These are phyloP conservation scores for Aphaenogaster ashmeadi DNA, from an alignment of 1,140 invertebrate species.

Conservation along the genomic window DNA sequence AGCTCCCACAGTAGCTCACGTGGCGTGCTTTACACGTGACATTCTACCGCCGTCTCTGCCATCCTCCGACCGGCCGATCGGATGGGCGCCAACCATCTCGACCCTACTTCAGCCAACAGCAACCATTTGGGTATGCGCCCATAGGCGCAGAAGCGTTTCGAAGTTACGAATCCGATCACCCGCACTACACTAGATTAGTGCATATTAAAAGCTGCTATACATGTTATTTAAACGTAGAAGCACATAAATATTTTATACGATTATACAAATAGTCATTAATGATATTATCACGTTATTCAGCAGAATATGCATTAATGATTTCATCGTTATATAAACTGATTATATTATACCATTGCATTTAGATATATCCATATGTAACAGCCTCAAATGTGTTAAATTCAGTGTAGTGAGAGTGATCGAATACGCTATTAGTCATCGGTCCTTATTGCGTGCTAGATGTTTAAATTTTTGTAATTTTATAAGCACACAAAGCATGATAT, in stretches of 20 bases:
- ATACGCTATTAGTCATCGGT: neutral
- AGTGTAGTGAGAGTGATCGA: too few relatives aligned
- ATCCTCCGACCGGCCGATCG: constrained; percentile 34
- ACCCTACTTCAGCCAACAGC: neutral
- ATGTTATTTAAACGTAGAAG: too few relatives aligned
- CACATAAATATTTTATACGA: too few relatives aligned
- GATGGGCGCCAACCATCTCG: constrained; percentile 44
- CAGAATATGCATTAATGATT: too few relatives aligned
- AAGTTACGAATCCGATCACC: neutral
- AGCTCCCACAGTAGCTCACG: constrained; percentile 70
- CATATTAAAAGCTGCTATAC: too few relatives aligned
- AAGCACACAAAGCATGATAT: neutral
- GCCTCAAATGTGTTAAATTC: too few relatives aligned
- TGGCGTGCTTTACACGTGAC: constrained; percentile 64
- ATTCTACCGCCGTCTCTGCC: constrained; percentile 39
- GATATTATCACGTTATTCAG: too few relatives aligned
- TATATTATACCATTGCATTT: too few relatives aligned
- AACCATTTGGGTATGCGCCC: constrained; percentile 4
- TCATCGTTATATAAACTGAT: too few relatives aligned
- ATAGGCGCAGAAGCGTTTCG: constrained; percentile 6
- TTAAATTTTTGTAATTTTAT: neutral
- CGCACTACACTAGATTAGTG: too few relatives aligned
- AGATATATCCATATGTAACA: too few relatives aligned
- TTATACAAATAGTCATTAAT: too few relatives aligned
- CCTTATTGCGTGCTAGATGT: neutral